Evolutionary conservation across 2,888 invertebrate genomes (phyloP).

Genomic region (Hirtodrosophila confusa): DNA sequence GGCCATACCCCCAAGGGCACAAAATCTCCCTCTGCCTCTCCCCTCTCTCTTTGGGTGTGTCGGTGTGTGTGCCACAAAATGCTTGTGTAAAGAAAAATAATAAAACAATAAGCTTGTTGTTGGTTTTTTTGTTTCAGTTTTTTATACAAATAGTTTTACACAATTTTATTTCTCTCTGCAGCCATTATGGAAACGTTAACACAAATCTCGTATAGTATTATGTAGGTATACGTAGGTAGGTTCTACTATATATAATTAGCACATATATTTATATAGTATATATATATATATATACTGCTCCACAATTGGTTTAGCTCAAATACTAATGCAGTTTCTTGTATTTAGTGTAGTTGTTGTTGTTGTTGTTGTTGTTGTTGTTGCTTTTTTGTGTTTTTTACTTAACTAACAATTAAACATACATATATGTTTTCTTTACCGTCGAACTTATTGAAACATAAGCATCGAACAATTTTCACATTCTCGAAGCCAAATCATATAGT

Average conservation of each 20-base stretch:
- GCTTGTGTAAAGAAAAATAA: constrained; percentile 29
- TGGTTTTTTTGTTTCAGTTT: constrained; percentile 45
- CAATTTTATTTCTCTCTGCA: constrained; percentile 41
- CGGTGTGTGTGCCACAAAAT: background rate
- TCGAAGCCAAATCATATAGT: constrained; percentile 13
- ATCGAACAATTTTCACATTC: constrained; percentile 24
- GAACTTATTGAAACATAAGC: constrained; percentile 61
- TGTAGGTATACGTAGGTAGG: constrained; percentile 43
- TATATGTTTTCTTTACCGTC: constrained; percentile 5
- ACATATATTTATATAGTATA: constrained; percentile 32
- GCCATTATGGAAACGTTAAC: constrained; percentile 35
- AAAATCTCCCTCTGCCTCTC: too few relatives aligned
- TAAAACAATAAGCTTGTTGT: constrained; percentile 42
- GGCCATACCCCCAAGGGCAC: too few relatives aligned
- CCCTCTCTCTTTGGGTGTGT: background rate
- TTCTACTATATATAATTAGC: constrained; percentile 56
- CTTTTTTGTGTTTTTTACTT: constrained; percentile 26
- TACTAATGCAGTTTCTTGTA: constrained; percentile 65
- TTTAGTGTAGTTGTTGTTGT: background rate
- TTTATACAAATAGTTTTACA: constrained; percentile 79
- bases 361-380: background rate
- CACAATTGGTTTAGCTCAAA: constrained; percentile 56
- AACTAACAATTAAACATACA: constrained; percentile 39
- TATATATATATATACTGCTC: constrained; percentile 43
- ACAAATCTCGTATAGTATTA: constrained; percentile 24